Conservation (phyloP, 2,113 vertebrate genomes). For the Orthonyx spaldingii region DNA sequence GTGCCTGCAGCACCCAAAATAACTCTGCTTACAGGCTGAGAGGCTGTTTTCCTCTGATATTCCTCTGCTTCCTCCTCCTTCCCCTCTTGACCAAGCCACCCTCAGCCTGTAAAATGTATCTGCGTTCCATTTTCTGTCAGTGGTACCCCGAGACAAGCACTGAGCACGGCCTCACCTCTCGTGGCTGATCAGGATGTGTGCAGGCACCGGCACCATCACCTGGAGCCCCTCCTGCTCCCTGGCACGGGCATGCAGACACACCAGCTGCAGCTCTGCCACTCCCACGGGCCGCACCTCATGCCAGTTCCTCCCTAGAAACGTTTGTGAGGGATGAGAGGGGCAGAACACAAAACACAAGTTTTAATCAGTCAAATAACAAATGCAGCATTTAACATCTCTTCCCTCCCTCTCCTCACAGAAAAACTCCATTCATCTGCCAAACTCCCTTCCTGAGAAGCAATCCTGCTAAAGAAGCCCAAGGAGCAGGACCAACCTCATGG, state of each 20-base stretch:
- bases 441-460: neutral
- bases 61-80: neutral
- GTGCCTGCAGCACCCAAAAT: neutral
- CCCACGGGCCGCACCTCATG: constrained; percentile 78
- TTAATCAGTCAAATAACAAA: neutral
- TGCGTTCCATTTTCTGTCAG: neutral
- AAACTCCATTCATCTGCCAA: neutral
- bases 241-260: constrained; percentile 83
- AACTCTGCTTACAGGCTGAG: neutral
- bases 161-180: constrained; percentile 73
- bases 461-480: fast-evolving
- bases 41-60: neutral
- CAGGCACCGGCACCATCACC: constrained; percentile 81
- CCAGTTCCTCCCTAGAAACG: constrained; percentile 80
- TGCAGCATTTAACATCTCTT: neutral
- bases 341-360: neutral
- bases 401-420: neutral
- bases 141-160: fast-evolving
- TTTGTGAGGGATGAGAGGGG: neutral
- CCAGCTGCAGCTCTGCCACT: constrained; percentile 78
- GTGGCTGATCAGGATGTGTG: constrained; percentile 78
- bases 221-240: constrained; percentile 73
- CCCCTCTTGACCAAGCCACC: neutral
- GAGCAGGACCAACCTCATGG: neutral
- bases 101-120: neutral